phyloP scores from a whole-genome alignment of 2,888 invertebrate genomes.

The Pristionchus exspectatus region DNA sequence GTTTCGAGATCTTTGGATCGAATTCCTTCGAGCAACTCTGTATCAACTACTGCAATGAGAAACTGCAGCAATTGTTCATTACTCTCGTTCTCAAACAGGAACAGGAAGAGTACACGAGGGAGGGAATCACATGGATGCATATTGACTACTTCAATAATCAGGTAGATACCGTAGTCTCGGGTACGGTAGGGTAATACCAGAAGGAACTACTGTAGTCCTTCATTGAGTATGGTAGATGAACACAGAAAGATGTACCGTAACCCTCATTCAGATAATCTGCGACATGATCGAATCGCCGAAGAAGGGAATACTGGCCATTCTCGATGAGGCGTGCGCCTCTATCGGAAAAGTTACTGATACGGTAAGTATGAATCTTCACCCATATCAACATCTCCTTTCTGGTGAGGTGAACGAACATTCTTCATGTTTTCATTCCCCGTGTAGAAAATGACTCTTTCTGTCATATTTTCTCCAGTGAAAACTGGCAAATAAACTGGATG shows the following conservation, averaged over 20 bases:
- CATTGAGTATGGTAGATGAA: too few relatives aligned
- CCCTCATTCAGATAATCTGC: constrained; percentile 86
- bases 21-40: constrained; percentile 97
- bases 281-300: constrained; percentile 95
- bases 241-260: background rate
- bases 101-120: constrained; percentile 95
- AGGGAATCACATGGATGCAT: constrained; percentile 86
- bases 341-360: constrained; percentile 91
- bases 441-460: too few relatives aligned
- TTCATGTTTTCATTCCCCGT: too few relatives aligned
- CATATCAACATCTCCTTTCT: too few relatives aligned
- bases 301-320: constrained; percentile 91
- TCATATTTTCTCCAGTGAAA: background rate
- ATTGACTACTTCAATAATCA: constrained; percentile 98
- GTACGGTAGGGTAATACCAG: background rate
- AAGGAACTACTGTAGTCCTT: background rate
- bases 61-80: constrained; percentile 96
- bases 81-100: constrained; percentile 97
- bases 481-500: background rate
- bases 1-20: constrained; percentile 96
- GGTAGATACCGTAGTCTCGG: constrained; percentile 52
- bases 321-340: constrained; percentile 97
- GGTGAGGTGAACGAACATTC: too few relatives aligned
- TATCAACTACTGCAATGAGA: constrained; percentile 99
- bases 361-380: constrained; percentile 70